phyloP scores from a whole-genome alignment of 2,797 vertebrate species.

The Falco novaeseelandiae region DNA sequence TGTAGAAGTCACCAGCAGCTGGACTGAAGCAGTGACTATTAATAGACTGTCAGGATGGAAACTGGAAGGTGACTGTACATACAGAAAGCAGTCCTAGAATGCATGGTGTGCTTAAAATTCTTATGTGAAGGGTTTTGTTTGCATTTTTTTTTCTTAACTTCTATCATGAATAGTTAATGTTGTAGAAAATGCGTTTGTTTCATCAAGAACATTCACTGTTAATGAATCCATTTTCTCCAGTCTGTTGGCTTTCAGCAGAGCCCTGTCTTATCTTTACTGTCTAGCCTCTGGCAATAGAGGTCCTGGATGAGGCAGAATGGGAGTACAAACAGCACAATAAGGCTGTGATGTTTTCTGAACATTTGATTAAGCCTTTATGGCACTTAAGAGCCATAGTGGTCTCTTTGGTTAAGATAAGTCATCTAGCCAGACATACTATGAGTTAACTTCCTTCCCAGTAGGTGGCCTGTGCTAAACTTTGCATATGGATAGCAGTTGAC shows the following conservation, averaged over 20 bases:
- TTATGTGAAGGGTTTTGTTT: background rate
- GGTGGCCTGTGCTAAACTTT: background rate
- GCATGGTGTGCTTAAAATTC: background rate
- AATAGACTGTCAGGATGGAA: background rate
- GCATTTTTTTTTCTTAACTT: background rate
- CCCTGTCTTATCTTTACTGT: background rate
- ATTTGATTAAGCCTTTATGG: background rate
- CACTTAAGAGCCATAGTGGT: background rate
- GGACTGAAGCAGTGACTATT: background rate
- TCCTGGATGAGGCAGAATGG: background rate
- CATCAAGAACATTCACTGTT: background rate
- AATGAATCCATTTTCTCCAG: background rate
- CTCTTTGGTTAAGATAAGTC: background rate
- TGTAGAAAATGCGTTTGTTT: background rate
- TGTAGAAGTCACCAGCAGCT: background rate
- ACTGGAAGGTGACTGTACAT: background rate
- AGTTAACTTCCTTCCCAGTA: background rate
- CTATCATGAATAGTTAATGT: background rate
- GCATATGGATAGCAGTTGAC: background rate
- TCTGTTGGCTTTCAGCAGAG: background rate
- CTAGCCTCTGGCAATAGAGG: background rate
- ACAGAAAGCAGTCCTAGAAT: background rate
- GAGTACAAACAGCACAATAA: background rate
- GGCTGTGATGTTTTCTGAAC: background rate
- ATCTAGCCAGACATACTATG: background rate